phyloP scores from a whole-genome alignment of 2,888 invertebrate species.

The Spilosoma lubricipeda region DNA sequence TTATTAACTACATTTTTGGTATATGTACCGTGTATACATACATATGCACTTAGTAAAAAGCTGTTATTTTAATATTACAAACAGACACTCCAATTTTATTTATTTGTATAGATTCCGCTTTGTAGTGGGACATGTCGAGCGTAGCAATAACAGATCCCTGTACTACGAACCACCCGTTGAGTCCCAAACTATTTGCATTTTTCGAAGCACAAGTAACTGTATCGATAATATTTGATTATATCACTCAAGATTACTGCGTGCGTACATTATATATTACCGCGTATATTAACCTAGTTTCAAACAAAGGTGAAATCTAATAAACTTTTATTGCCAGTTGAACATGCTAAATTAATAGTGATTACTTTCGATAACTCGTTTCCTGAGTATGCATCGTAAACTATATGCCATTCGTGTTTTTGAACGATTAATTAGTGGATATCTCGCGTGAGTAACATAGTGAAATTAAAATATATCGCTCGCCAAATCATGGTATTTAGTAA shows the following conservation, averaged over 20 bases:
- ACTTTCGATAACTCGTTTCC: background rate
- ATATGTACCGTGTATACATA: no score
- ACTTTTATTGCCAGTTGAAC: background rate
- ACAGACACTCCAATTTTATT: no score
- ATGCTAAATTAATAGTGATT: background rate
- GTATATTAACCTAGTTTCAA: background rate
- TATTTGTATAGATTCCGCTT: background rate
- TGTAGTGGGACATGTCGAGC: background rate
- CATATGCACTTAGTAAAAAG: no score
- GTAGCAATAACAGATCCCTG: background rate
- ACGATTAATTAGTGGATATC: background rate
- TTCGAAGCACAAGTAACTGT: background rate
- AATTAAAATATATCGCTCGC: background rate
- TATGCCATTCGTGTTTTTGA: background rate
- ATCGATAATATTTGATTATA: no score
- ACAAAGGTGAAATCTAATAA: background rate
- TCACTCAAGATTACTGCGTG: no score
- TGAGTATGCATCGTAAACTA: background rate
- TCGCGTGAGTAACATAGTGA: background rate
- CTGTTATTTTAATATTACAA: no score
- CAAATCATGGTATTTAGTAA: background rate
- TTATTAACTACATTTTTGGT: no score
- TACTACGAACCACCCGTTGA: background rate
- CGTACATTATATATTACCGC: no score
- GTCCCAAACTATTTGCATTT: background rate